These are phyloP conservation scores for Microcebus griseorufus DNA, from an alignment of 2,113 vertebrate species.

Conservation along the genomic window DNA sequence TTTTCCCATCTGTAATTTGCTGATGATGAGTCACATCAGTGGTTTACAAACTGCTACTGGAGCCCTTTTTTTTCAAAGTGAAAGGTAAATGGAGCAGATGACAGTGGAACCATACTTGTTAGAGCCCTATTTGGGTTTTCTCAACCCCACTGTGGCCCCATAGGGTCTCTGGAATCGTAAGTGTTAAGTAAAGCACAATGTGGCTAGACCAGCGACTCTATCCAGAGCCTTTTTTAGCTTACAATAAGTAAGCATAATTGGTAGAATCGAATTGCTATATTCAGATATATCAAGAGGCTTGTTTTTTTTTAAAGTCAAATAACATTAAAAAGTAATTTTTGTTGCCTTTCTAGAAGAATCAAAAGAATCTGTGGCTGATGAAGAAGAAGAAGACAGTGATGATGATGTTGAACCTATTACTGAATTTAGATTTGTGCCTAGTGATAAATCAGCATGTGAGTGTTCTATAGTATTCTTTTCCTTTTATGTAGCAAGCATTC, in stretches of 20 bases:
- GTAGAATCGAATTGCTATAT: background rate
- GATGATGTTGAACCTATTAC: slow-evolving; percentile 89
- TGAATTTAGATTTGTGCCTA: slow-evolving; percentile 96
- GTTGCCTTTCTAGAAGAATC: slow-evolving; percentile 82
- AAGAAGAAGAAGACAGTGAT: slow-evolving; percentile 84
- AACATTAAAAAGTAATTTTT: slow-evolving; percentile 6
- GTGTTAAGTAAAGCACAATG: background rate
- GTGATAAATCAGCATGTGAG: slow-evolving; percentile 94
- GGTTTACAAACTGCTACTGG: background rate
- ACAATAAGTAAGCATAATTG: background rate
- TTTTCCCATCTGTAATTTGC: background rate
- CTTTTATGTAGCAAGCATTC: background rate
- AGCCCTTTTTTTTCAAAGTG: background rate
- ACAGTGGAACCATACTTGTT: background rate
- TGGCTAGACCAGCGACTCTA: background rate
- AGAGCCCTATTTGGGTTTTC: background rate
- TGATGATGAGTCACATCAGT: background rate
- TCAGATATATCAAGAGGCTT: background rate
- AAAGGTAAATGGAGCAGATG: background rate
- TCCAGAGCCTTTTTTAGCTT: background rate
- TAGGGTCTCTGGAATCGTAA: background rate
- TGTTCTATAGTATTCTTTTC: slow-evolving; percentile 52
- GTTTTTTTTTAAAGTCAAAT: background rate
- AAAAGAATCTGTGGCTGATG: slow-evolving; percentile 88
- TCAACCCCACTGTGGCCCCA: background rate